phyloP scores from a whole-genome alignment of 2,888 invertebrate genomes.

The Tanypteryx hageni region DNA sequence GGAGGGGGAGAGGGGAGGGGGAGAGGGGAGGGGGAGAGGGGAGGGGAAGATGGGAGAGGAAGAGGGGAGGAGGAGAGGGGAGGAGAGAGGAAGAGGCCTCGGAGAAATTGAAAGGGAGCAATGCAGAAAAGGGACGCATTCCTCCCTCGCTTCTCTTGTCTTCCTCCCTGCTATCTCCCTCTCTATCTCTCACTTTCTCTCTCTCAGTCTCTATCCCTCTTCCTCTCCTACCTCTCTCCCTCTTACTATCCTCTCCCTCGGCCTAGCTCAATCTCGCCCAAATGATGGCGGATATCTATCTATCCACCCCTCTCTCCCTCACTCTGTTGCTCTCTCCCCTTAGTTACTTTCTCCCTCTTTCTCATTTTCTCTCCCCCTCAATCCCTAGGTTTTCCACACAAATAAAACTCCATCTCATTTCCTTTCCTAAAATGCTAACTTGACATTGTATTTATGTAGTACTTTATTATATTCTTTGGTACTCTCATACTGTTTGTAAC shows the following conservation, averaged over 20 bases:
- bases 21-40: background rate
- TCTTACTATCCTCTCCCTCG: no score
- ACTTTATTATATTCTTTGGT: no score
- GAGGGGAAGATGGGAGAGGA: background rate
- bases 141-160: background rate
- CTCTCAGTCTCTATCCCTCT: background rate
- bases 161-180: background rate
- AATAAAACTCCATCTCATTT: no score
- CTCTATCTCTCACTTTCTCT: background rate
- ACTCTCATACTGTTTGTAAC: no score
- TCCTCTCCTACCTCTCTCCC: background rate
- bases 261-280: no score
- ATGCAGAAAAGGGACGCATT: background rate
- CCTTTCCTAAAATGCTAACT: no score
- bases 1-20: background rate
- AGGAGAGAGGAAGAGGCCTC: background rate
- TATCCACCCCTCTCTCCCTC: no score
- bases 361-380: background rate
- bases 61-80: background rate
- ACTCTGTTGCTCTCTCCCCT: no score
- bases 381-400: no score
- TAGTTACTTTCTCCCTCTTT: background rate
- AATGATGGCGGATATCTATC: no score
- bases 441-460: no score
- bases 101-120: constrained; percentile 4